These are phyloP conservation scores for Muscina levida DNA, from an alignment of 2,888 invertebrate genomes.

Conservation along the genomic window DNA sequence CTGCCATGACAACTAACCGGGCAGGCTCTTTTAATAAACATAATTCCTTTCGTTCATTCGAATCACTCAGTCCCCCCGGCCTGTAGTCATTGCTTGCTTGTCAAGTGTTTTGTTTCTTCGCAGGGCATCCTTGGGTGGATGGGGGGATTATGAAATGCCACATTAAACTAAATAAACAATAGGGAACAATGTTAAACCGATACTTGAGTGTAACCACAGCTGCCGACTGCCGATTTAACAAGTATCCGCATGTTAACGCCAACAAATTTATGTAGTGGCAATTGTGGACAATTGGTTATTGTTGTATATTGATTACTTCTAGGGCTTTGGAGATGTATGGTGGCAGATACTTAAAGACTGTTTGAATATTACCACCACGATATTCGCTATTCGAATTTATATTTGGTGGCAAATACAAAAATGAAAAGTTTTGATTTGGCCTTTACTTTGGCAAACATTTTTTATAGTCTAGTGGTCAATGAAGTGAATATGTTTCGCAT, in stretches of 20 bases:
- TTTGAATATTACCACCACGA: background rate
- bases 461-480: too few species aligned
- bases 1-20: constrained; percentile 45
- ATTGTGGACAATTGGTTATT: background rate
- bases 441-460: too few species aligned
- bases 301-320: background rate
- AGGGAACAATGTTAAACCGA: constrained; percentile 54
- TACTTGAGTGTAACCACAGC: constrained; percentile 63
- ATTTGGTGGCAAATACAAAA: too few species aligned
- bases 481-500: too few species aligned
- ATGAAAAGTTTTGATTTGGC: too few species aligned
- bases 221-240: constrained; percentile 53
- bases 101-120: constrained; percentile 32
- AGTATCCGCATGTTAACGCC: background rate
- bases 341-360: background rate
- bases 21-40: constrained; percentile 34
- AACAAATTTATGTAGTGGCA: constrained; percentile 1
- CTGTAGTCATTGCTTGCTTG: background rate
- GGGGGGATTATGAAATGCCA: constrained; percentile 61
- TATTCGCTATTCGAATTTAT: too few species aligned
- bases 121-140: constrained; percentile 8
- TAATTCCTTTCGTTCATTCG: constrained; percentile 23
- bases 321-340: background rate
- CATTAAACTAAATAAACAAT: constrained; percentile 64
- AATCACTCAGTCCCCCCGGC: background rate